Conservation (phyloP, 2,888 invertebrate genomes). For the Philereme vetulata region DNA sequence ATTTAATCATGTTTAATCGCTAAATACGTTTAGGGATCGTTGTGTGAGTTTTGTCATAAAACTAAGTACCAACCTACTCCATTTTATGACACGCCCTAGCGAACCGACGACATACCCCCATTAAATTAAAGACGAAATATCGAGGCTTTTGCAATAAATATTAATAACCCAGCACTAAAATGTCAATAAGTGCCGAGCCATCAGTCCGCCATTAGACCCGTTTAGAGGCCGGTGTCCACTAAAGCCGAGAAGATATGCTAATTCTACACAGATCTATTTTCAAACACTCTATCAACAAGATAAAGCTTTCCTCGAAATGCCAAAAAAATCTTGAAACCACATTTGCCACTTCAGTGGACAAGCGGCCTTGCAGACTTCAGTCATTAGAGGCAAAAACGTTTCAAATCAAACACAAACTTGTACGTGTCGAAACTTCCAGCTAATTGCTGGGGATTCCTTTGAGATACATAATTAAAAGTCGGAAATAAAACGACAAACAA, state of each 20-base stretch:
- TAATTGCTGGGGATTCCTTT: constrained; percentile 47
- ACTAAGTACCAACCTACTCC: constrained; percentile 22
- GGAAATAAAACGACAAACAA: constrained; percentile 24
- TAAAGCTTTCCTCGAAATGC: too few relatives aligned
- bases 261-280: neutral
- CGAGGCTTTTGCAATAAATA: constrained; percentile 57
- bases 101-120: constrained; percentile 36
- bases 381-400: constrained; percentile 75
- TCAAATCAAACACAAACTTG: constrained; percentile 71
- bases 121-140: constrained; percentile 44
- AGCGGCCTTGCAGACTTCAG: constrained; percentile 35
- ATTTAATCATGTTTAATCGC: too few relatives aligned
- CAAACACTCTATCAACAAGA: too few relatives aligned
- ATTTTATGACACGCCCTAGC: constrained; percentile 30
- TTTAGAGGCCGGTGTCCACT: constrained; percentile 6
- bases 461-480: constrained; percentile 55
- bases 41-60: constrained; percentile 24
- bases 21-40: too few relatives aligned
- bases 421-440: constrained; percentile 53
- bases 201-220: constrained; percentile 54
- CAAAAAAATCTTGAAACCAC: too few relatives aligned
- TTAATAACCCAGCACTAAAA: constrained; percentile 59
- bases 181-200: constrained; percentile 62
- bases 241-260: neutral
- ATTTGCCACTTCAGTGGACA: constrained; percentile 7